These are phyloP conservation scores for Osmerus eperlanus DNA, from an alignment of 2,113 vertebrate genomes.

Conservation along the genomic window DNA sequence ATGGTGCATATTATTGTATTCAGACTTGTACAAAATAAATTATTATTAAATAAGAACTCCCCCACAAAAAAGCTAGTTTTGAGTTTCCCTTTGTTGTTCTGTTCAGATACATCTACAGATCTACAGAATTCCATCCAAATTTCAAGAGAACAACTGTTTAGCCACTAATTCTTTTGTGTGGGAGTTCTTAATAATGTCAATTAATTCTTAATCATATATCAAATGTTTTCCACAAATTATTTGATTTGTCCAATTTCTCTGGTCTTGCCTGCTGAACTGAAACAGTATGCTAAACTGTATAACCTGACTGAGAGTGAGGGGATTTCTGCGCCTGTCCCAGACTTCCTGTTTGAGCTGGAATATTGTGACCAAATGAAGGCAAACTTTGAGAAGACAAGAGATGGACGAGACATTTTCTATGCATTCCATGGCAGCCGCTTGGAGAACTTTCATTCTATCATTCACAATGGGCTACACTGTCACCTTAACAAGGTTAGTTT, in stretches of 20 bases:
- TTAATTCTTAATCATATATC: no score
- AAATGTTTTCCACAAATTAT: no score
- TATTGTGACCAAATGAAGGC: slow-evolving; percentile 85
- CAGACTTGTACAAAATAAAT: no score
- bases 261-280: slow-evolving; percentile 31
- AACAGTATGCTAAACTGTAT: slow-evolving; percentile 85
- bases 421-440: slow-evolving; percentile 95
- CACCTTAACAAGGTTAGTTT: slow-evolving; percentile 91
- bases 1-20: no score
- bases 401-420: slow-evolving; percentile 85
- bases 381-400: slow-evolving; percentile 85
- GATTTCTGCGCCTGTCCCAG: slow-evolving; percentile 75
- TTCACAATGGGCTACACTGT: slow-evolving; percentile 94
- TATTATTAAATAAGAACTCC: no score
- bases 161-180: no score
- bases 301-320: slow-evolving; percentile 77
- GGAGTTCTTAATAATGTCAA: no score
- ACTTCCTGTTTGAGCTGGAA: slow-evolving; percentile 92
- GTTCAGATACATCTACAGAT: background rate
- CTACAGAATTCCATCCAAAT: no score
- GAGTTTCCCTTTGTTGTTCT: background rate
- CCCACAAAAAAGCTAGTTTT: no score
- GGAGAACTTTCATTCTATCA: slow-evolving; percentile 97
- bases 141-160: no score
- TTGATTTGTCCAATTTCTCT: background rate